Base-by-base conservation (phyloP, 92 coral and sea anemone species). In the Parazoanthus swiftii region DNA sequence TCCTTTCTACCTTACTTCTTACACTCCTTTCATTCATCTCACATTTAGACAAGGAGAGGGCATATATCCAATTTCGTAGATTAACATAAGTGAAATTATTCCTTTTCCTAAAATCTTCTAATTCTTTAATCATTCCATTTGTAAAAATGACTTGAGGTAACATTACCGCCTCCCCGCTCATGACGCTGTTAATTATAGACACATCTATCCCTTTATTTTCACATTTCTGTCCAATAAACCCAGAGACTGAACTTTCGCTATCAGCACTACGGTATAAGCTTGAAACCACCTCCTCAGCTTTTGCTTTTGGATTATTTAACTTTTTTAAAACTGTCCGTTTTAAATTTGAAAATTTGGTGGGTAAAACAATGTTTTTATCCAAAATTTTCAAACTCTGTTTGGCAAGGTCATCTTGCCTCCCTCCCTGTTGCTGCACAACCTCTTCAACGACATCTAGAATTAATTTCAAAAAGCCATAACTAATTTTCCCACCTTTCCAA, bases 31-130 rank as follows among this genome's bases (percentile, higher is more conserved):
- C 81, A 78, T 78, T 78, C 65, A 78, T 39, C 14, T 54, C 15
- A 51, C 67, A 50, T 44, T 29, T 79, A 26, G 67, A 79, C 38
- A 77, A 48, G 25, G 82, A 79, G 20, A 79, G 36, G 35, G 59
- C 42, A 46, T 54, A 79, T 7, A 79, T n/a, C 65, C 82, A 79
- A 33, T 77, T 59, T 77, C 81, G 16, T 44, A 77, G 29, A 77
- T 77, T n/a, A 20, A 39, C 33, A 77, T 77, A 79, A 51, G 36
- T 79, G 67, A 18, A 79, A 25, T 33, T 25, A 44, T 50, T 8
- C 15, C 6, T 79, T 33, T 51, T 79, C 46, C 65, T 50, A 35
- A 79, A 79, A 50, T 23, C 25, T 79, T 48, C 82, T 79, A 79
- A 51, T 79, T 79, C 67, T 51, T 26, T 79, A 15, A 79, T 51